Evolutionary conservation across 1,140 invertebrate species (phyloP), one percentile per base, ranked within the genome.

Genomic region (Eupeodes corollae): DNA sequence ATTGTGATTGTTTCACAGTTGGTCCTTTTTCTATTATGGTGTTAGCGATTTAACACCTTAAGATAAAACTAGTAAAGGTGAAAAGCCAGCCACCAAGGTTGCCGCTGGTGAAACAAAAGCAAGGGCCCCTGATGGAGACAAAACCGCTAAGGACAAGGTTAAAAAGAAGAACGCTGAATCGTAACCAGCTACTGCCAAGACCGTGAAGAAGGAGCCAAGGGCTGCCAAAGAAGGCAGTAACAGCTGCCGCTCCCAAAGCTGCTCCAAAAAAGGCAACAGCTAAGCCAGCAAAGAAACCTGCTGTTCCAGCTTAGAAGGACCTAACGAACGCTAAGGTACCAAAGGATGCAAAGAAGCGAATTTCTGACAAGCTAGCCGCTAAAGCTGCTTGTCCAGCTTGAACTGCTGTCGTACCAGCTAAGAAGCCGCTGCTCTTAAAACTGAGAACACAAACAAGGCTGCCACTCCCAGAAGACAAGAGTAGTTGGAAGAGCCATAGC

Each of bases 251-350:
- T 55, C 70, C 71, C 54, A 61, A 58, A 53, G 42, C 41, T 16
- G 40, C 41, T 35, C 56, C 71, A 54, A 71, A 73, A 56, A 73
- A 74, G 57, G 56, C 64, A 62, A 70, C 69, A 46, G 73, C 57
- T 49, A 54, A 56, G 21, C 21, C 21, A 26, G 21, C 21, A 26
- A 26, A 26, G 21, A 26, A 26, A 40, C 50, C 56, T 14, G 56
- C 61, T 8, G 54, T 52, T 6, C 46, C 53, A 1, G 44, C 47
- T 11, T 43, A 48, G 14, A 54, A 51, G 31, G 52, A 49, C 31
- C 15, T 54, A 47, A 52, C 59, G 54, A 50, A 55, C 31, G 57
- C 59, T 42, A 54, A 54, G 5, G 54, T 59, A 21, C 57, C 54
- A 39, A 53, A 43, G 49, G 59, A 56, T 38, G 53, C 57, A 18